Conservation (phyloP, 2,797 vertebrate genomes). For the Uromys caudimaculatus region DNA sequence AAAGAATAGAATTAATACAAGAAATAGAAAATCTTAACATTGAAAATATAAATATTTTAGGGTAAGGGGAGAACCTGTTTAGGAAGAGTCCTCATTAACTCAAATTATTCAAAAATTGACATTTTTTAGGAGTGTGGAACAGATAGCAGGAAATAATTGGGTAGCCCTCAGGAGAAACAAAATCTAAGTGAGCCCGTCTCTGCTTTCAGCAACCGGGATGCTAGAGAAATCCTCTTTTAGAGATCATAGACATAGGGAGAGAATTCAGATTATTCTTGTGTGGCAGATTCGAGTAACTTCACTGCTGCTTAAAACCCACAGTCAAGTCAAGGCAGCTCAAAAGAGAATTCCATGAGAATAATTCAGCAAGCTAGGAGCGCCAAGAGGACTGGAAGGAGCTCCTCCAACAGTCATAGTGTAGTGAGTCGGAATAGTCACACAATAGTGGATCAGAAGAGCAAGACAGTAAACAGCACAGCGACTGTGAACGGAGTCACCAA, state of each 20-base stretch:
- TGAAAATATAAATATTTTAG: background rate
- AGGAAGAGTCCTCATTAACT: background rate
- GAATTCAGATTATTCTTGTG: background rate
- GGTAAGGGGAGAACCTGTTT: background rate
- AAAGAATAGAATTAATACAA: conserved; percentile 28
- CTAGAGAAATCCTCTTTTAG: background rate
- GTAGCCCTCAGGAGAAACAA: background rate
- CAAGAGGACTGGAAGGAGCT: background rate
- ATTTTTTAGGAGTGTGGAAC: background rate
- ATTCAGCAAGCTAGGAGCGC: background rate
- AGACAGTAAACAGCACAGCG: background rate
- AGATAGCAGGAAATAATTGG: background rate
- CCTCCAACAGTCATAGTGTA: background rate
- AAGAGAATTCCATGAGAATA: background rate
- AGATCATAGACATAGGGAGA: background rate
- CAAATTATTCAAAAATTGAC: background rate
- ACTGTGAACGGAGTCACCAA: background rate
- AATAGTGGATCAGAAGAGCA: background rate
- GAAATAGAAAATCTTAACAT: background rate
- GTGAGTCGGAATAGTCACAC: too few relatives aligned
- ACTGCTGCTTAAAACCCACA: background rate
- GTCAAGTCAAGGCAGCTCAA: background rate
- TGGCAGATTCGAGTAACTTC: background rate
- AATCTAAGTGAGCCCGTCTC: background rate
- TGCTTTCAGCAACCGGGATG: background rate